Evolutionary conservation across 2,113 vertebrate genomes (phyloP).

Genomic region (Syngnathoides biaculeatus): DNA sequence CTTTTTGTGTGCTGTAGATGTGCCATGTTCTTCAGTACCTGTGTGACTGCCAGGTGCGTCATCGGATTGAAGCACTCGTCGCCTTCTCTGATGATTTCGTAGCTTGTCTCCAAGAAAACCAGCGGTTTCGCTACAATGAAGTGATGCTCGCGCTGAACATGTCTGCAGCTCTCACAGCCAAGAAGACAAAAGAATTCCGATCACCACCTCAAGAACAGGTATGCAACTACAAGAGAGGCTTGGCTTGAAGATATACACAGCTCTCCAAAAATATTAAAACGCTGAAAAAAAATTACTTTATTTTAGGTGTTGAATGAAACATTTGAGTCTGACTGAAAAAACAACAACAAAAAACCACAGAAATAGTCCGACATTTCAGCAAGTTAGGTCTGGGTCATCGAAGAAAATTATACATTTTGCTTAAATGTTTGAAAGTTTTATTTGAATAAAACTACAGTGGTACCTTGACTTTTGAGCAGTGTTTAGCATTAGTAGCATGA

Average conservation of each 20-base stretch:
- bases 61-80: slow-evolving; percentile 92
- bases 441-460: no score
- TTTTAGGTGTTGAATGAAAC: neutral
- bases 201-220: slow-evolving; percentile 97
- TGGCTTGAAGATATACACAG: neutral
- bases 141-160: slow-evolving; percentile 98
- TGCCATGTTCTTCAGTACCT: slow-evolving; percentile 93
- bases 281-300: neutral
- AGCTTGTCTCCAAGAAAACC: slow-evolving; percentile 91
- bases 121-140: slow-evolving; percentile 93
- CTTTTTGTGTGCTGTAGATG: slow-evolving; percentile 75
- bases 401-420: no score
- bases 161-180: slow-evolving; percentile 92
- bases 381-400: no score
- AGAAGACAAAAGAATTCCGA: slow-evolving; percentile 94
- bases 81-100: slow-evolving; percentile 96
- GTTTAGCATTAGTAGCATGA: no score
- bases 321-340: neutral
- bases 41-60: slow-evolving; percentile 93
- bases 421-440: no score
- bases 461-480: no score
- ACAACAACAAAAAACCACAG: neutral
- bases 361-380: neutral
- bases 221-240: neutral
- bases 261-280: neutral